Evolutionary conservation across 2,113 vertebrate species (phyloP).

Genomic region (Nothocercus julius): DNA sequence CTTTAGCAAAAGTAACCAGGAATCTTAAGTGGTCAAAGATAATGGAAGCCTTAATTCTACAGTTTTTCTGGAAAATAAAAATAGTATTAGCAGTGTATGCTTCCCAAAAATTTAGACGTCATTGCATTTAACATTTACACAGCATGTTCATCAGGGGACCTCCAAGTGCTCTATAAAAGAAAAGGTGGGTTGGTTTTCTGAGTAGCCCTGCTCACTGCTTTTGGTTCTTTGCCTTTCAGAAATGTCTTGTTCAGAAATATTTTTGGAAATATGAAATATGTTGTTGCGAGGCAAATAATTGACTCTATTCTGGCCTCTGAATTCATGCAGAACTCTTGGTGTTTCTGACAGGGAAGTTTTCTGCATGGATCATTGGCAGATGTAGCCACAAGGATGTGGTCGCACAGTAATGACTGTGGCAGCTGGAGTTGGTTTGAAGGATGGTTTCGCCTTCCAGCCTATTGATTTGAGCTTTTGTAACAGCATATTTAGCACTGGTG

Average conservation of each 20-base stretch:
- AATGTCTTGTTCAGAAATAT: no score
- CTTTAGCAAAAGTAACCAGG: conserved; percentile 53
- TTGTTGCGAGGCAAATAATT: background rate
- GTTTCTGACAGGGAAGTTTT: background rate
- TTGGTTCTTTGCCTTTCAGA: background rate
- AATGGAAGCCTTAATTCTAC: conserved; percentile 36
- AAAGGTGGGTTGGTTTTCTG: background rate
- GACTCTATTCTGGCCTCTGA: background rate
- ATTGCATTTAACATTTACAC: background rate
- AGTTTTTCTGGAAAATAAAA: conserved; percentile 30
- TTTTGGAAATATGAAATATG: background rate
- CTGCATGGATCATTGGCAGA: background rate
- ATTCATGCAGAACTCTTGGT: background rate
- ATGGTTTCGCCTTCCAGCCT: background rate
- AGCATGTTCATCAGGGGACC: background rate
- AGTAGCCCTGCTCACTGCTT: background rate
- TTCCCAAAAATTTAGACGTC: conserved; percentile 4
- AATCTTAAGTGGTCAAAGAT: conserved; percentile 40
- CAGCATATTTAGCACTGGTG: background rate
- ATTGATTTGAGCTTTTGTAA: background rate
- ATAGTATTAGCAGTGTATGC: background rate
- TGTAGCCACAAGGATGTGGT: background rate
- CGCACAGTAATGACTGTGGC: background rate
- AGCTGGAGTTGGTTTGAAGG: background rate
- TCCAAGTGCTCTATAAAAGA: fast-evolving